Evolutionary conservation across 2,888 invertebrate genomes (phyloP), one percentile per base, ranked within the genome.

Genomic region (Horisme vitalbata): DNA sequence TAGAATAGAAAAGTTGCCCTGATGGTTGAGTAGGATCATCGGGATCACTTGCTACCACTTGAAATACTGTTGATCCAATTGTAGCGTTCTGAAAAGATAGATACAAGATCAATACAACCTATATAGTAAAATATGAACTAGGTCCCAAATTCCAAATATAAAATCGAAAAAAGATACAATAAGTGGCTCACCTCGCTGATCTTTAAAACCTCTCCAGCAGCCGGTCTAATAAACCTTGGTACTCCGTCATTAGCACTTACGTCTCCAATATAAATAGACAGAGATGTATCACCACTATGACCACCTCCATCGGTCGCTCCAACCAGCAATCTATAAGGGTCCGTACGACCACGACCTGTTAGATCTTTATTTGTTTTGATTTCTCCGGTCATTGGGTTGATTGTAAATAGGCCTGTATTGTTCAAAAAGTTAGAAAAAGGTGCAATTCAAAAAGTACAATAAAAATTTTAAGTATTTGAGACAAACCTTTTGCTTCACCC

Each of bases 191-290:
- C 94, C 91, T 95, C 95, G 10, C 93, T 91, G 3, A 95, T 85
- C 60, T 90, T 91, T 0, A 95, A 92, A n/a, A 91, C 80, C 73
- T 95, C 94, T 26, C 94, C 94, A 2, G 91, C 77, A 4, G 92
- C 91, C 0, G 95, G 95, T 39, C 93, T 88, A 9, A 95, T 91
- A 63, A 95, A 95, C 13, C 92, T 88, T 0, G 95, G 95, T 1
- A 95, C 94, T 0, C 95, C 95, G 70, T 95, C 95, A 63, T 95
- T 95, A 45, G 93, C 93, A 35, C 95, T 94, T 0, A 95, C 94
- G 61, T 96, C 95, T 0, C 95, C 95, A 24, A 96, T 93, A 57
- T 93, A 94, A 2, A 96, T 69, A 0, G 91, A 89, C 0, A 95
- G 76, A 3, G 91, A 89, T 0, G 93, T 91, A 52, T 93, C 94